These are phyloP conservation scores for Halcyon smyrnensis DNA, from an alignment of 2,797 vertebrate genomes.

Conservation along the genomic window DNA sequence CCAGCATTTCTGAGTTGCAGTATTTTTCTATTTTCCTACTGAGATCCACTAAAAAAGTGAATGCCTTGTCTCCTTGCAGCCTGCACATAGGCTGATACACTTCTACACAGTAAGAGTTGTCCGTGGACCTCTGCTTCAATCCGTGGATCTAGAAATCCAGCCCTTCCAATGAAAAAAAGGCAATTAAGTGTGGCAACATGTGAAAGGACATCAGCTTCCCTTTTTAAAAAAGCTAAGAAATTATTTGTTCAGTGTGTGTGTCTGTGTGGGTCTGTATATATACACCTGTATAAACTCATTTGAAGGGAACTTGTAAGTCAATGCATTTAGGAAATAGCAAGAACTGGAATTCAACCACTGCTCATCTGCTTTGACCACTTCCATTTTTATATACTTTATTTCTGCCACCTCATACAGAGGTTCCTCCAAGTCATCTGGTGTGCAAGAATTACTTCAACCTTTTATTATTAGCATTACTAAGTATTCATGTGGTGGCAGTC, in stretches of 20 bases:
- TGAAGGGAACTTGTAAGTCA: neutral
- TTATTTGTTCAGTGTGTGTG: neutral
- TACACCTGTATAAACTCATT: neutral
- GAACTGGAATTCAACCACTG: neutral
- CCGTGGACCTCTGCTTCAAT: neutral
- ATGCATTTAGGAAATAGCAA: neutral
- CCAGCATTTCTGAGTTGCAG: neutral
- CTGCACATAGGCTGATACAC: neutral
- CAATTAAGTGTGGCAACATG: neutral
- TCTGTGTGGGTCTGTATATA: neutral
- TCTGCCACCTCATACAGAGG: neutral
- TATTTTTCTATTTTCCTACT: neutral
- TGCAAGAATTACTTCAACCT: neutral
- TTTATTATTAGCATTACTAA: neutral
- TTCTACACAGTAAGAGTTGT: neutral
- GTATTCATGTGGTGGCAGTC: neutral
- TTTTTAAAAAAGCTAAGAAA: neutral
- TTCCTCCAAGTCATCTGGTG: neutral
- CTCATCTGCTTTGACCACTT: neutral
- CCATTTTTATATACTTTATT: conserved; percentile 14
- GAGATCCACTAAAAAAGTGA: neutral
- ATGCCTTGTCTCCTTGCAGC: neutral
- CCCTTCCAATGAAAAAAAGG: neutral
- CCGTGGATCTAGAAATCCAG: neutral
- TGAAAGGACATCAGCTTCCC: neutral